Percentiles rank a stretch among this genome's conserved stretches.
These are phyloP conservation scores for Oryzias dopingdopingensis DNA, from an alignment of 2,797 vertebrate species.

Conservation along the genomic window DNA sequence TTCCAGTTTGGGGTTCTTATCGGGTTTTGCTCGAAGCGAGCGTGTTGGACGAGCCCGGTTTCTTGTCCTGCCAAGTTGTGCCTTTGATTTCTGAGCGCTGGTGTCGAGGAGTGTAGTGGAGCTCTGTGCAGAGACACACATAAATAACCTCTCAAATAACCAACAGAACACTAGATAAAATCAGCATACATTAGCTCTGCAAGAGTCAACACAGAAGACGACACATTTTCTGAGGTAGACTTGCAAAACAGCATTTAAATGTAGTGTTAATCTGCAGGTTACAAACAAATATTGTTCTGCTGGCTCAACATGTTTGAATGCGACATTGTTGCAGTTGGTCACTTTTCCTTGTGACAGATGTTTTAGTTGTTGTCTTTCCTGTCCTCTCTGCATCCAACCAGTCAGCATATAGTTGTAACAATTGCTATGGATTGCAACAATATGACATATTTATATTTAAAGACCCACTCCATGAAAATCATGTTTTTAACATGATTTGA, in stretches of 20 bases:
- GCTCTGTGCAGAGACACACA: slow-evolving; percentile 68
- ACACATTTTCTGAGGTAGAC: neutral
- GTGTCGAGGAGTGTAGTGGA: slow-evolving; percentile 82
- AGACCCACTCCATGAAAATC: no score
- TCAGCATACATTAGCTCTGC: neutral
- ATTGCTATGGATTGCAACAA: no score
- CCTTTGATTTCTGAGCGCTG: slow-evolving; percentile 80
- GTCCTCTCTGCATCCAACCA: no score
- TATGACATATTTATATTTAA: no score
- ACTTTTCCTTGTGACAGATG: no score
- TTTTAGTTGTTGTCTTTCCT: no score
- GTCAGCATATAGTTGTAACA: no score
- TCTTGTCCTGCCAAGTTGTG: slow-evolving; percentile 77
- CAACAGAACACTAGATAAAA: neutral
- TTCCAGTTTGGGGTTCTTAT: slow-evolving; percentile 22
- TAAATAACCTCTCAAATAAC: slow-evolving; percentile 1
- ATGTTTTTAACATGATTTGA: no score
- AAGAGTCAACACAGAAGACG: neutral
- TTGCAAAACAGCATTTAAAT: slow-evolving; percentile 10
- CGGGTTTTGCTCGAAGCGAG: slow-evolving; percentile 48
- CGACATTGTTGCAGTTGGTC: no score
- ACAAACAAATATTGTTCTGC: no score
- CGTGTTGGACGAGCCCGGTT: slow-evolving; percentile 77
- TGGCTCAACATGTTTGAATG: no score
- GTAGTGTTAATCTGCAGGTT: neutral